phyloP scores from a whole-genome alignment of 2,797 vertebrate species.

The Manis crassicaudata region DNA sequence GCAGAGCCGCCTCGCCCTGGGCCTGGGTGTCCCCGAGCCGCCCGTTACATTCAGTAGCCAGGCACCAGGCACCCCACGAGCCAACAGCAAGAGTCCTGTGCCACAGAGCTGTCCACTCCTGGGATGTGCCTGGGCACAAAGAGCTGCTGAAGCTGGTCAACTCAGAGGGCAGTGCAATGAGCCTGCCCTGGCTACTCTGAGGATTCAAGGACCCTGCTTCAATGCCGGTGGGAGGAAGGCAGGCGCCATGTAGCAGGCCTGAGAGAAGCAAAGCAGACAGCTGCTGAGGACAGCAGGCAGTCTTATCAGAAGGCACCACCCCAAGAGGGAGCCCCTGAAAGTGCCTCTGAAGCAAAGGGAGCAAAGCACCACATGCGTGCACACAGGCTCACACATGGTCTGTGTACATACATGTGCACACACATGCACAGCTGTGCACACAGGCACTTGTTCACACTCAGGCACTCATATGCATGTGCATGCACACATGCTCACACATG shows the following conservation, averaged over 20 bases:
- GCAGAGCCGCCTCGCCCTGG: not conserved
- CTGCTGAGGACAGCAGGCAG: not conserved
- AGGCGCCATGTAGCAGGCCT: fast-evolving
- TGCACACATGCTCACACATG: fast-evolving
- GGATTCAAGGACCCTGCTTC: no score
- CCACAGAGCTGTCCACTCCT: not conserved
- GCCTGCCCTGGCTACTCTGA: not conserved
- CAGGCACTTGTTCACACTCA: not conserved
- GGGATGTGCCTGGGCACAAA: not conserved
- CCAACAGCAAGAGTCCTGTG: not conserved
- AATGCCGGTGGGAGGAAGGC: fast-evolving
- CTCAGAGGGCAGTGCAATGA: not conserved
- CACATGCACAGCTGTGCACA: fast-evolving
- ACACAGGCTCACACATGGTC: no score
- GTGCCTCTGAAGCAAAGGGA: not conserved
- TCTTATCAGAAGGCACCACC: fast-evolving
- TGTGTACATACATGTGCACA: no score
- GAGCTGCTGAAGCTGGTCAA: not conserved
- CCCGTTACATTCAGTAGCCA: fast-evolving
- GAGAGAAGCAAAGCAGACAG: no score
- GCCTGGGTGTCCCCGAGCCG: no score
- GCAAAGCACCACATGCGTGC: fast-evolving
- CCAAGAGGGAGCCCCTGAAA: fast-evolving
- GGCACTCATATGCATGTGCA: not conserved
- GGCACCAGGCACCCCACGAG: not conserved